phyloP scores from a whole-genome alignment of 2,888 invertebrate genomes.

The Leptinotarsa peninsularis region DNA sequence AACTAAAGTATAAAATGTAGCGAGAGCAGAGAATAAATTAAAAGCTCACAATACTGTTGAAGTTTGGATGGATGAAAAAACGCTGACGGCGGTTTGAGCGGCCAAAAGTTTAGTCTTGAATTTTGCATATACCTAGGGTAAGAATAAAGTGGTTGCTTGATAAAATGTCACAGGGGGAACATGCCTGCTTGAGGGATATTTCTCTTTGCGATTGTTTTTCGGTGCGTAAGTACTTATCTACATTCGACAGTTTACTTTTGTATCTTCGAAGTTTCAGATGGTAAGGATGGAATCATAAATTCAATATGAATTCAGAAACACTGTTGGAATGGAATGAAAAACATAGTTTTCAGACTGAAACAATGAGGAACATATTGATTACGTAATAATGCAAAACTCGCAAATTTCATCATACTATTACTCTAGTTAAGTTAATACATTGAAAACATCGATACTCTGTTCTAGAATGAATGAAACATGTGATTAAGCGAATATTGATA shows the following conservation, averaged over 20 bases:
- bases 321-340: no score
- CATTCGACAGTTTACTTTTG: background rate
- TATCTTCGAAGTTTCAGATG: background rate
- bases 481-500: no score
- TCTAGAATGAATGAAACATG: no score
- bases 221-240: background rate
- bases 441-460: no score
- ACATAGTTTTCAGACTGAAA: no score
- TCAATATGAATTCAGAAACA: no score
- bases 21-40: slow-evolving; percentile 12
- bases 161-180: slow-evolving; percentile 9
- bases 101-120: slow-evolving; percentile 19
- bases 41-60: slow-evolving; percentile 17
- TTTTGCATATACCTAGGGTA: slow-evolving; percentile 23
- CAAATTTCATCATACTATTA: no score
- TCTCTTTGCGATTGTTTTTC: slow-evolving; percentile 3
- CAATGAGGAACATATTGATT: no score
- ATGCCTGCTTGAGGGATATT: background rate
- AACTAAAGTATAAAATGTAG: slow-evolving; percentile 15
- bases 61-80: slow-evolving; percentile 14
- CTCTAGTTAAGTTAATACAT: no score
- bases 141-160: slow-evolving; percentile 1
- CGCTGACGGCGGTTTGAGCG: slow-evolving; percentile 18
- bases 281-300: background rate
- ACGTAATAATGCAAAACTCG: no score